Base-by-base conservation (phyloP, 2,797 vertebrate species). In the Anisognathus igniventris region DNA sequence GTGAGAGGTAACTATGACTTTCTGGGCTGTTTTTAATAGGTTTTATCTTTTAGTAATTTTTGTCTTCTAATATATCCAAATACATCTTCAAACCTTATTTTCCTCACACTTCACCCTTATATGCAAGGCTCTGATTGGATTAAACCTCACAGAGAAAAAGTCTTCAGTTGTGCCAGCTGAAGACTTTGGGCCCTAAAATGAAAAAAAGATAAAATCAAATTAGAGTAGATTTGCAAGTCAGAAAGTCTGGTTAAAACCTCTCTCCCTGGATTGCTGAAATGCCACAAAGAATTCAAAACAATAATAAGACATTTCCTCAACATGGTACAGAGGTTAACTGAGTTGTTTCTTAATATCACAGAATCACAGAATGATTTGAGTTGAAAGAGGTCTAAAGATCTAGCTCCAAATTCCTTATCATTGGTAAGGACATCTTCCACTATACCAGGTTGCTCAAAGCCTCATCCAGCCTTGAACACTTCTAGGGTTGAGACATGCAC, bases 281-380 rank as follows among this genome's bases (percentile, higher is more conserved):
- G 9, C 6, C 24, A 17, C 13, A n/a, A 87, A 77, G 60, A 76
- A 57, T 50, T 53, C 35, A 21, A 79, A 86, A 56, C 7, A 75
- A 39, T 57, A 42, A 35, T 12, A 45, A 75, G n/a, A n/a, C 12
- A 60, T 65, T 88, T 68, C 14, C 16, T 27, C 57, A 15, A 21
- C 0, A 0, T 70, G 12, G 5, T 54, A 40, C 9, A 28, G 27
- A 30, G 17, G 9, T 57, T 45, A 60, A 61, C 14, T 44, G 28
- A 31, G 12, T 39, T 33, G 10, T 12, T 58, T 58, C 30, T 44
- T 25, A 39, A 25, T 45, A 30, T 53, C 11, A 33, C 9, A 45
- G 28, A 51, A 58, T 51, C 44, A 50, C 4, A 44, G 16, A 51
- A 51, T 39, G 8, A 4, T 25, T 79, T 58, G 39, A 25, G 17